Evolutionary conservation across 1,140 invertebrate species (phyloP), one percentile per base, ranked within the genome.

Genomic region (Neodiprion pinetum): DNA sequence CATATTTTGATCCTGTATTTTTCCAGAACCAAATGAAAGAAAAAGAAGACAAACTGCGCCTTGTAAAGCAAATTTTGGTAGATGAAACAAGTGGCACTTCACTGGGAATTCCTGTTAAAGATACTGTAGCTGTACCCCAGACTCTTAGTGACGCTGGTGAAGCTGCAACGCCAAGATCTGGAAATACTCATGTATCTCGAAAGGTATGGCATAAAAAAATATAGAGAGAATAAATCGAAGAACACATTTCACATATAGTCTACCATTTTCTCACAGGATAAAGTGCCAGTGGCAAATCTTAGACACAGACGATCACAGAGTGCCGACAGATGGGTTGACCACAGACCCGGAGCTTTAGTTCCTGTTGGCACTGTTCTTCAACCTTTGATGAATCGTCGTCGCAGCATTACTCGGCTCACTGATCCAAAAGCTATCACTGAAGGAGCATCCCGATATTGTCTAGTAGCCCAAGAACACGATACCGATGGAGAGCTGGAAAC

Each of bases 401-500:
- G 96, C 83, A 96, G 96, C 1, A 91, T 98, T 0, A 94, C 93
- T 0, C 96, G 95, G 82, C 86, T 99, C 3, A 90, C 90, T 2
- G 88, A 91, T 75, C 89, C 90, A 0, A 93, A 92, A 74, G 86
- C 88, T 70, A 87, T 89, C 8, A 87, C 82, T 9, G 87, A 88
- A 21, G 88, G 87, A 76, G 93, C 93, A 48, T 94, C 93, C 0
- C 97, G 97, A 85, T 99, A 99, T 85, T 95, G 96, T 76, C 89
- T 99, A 1, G 94, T 97, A 40, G 94, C 96, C 1, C 97, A 99
- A 88, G 94, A 97, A 78, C 93, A 95, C 65, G 96, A 98, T 84
- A 94, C 94, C 0, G 94, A 95, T 80, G 98, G 97, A 0, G 96
- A 98, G 84, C 86, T 99, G 2, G 96, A 97, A 88, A 99, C 97